Conservation (phyloP, 2,888 invertebrate genomes). For the Callyntrura guangdongensis region DNA sequence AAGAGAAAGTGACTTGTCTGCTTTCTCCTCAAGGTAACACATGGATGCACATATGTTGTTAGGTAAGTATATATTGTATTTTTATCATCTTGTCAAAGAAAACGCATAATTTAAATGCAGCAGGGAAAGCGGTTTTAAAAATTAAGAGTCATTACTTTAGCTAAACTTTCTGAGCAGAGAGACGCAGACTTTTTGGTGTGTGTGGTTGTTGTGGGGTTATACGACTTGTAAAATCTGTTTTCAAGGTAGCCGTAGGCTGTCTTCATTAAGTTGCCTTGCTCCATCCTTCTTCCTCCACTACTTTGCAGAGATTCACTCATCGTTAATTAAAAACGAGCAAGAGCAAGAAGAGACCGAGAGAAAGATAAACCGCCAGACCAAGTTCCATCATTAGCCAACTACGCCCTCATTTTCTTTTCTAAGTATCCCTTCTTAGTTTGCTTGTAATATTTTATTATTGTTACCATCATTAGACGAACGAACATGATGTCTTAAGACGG, state of each 20-base stretch:
- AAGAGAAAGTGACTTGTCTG: neutral
- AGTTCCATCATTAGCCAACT: neutral
- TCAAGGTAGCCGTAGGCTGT: neutral
- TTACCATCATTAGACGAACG: neutral
- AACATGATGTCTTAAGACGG: neutral
- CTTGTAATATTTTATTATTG: too few relatives aligned
- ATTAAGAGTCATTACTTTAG: slow-evolving; percentile 31
- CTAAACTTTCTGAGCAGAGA: neutral
- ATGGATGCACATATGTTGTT: neutral
- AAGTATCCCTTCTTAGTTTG: neutral
- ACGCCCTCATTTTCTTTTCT: neutral
- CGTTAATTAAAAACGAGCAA: slow-evolving; percentile 13
- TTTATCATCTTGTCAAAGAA: neutral
- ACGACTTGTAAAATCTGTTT: neutral
- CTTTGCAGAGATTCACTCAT: neutral
- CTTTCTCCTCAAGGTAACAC: too few relatives aligned
- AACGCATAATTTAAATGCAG: neutral
- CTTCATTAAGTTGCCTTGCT: neutral
- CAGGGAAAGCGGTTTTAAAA: neutral
- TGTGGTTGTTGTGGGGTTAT: neutral
- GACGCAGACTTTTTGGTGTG: neutral
- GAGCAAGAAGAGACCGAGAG: neutral
- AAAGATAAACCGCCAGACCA: neutral
- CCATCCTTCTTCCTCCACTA: neutral
- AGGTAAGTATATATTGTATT: neutral